These are phyloP conservation scores for Poecile atricapillus DNA, from an alignment of 2,113 vertebrate species.

Conservation along the genomic window DNA sequence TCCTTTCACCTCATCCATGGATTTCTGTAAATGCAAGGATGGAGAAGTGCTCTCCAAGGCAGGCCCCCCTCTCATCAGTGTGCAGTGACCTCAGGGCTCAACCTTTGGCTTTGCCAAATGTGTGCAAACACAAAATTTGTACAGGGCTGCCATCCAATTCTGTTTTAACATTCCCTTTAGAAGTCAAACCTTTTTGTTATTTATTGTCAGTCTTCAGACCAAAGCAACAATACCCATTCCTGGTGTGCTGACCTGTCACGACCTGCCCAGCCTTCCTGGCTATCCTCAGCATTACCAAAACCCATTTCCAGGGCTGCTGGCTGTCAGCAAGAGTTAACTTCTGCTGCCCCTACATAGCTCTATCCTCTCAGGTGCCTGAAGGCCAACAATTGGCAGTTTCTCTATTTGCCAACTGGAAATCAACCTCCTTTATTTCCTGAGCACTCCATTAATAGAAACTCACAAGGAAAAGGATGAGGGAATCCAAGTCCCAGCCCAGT, in stretches of 20 bases:
- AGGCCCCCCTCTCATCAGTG: background rate
- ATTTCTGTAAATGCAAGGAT: background rate
- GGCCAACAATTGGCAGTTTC: background rate
- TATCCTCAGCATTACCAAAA: background rate
- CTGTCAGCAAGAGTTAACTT: background rate
- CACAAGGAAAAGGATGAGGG: background rate
- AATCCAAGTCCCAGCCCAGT: background rate
- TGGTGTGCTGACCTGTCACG: background rate
- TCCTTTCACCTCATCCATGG: background rate
- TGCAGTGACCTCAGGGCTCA: background rate
- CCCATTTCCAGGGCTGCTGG: background rate
- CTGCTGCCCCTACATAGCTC: background rate
- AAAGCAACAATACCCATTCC: background rate
- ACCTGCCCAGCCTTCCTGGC: background rate
- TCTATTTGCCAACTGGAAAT: background rate
- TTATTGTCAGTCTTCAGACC: background rate
- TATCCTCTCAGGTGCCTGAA: background rate
- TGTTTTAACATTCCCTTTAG: background rate
- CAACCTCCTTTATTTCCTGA: background rate
- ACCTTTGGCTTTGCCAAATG: conserved; percentile 10
- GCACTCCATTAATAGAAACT: background rate
- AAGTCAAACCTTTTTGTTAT: background rate
- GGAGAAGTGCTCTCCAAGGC: background rate
- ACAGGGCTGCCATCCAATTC: background rate
- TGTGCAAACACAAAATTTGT: background rate